These are phyloP conservation scores for Drosophila ohnishii DNA, from an alignment of 1,140 invertebrate species.

Conservation along the genomic window DNA sequence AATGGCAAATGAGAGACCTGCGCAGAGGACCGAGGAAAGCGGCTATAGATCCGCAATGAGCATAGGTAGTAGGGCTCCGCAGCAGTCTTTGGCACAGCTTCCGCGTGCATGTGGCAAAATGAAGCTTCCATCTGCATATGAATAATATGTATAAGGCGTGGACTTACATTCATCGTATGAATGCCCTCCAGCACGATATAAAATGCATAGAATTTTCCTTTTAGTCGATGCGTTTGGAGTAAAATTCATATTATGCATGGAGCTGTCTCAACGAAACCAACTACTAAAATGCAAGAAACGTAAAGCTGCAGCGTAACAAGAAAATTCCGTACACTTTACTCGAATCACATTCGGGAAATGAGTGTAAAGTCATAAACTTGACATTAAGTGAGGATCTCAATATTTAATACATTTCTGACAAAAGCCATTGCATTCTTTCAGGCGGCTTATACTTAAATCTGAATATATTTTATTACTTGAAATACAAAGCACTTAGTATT, in stretches of 20 bases:
- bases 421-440: slow-evolving; percentile 1
- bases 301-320: neutral
- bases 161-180: slow-evolving; percentile 40
- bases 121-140: slow-evolving; percentile 43
- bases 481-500: neutral
- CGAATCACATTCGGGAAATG: neutral
- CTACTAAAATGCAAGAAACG: slow-evolving; percentile 18
- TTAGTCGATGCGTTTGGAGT: slow-evolving; percentile 72
- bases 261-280: slow-evolving; percentile 40
- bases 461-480: neutral
- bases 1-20: slow-evolving; percentile 32
- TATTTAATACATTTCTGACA: too few relatives aligned
- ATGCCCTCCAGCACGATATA: slow-evolving; percentile 64
- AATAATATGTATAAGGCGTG: slow-evolving; percentile 29
- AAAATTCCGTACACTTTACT: neutral
- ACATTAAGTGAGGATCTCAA: neutral
- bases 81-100: slow-evolving; percentile 6
- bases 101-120: slow-evolving; percentile 29
- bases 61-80: slow-evolving; percentile 23
- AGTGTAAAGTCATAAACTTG: neutral
- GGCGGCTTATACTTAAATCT: neutral
- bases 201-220: slow-evolving; percentile 77
- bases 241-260: slow-evolving; percentile 73
- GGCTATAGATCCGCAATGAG: slow-evolving; percentile 27
- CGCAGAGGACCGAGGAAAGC: slow-evolving; percentile 13